A percentile compares a stretch with the other conserved stretches of the same genome.
Evolutionary conservation across 2,888 invertebrate species (phyloP).

Genomic region (Callyntrura guangdongensis): DNA sequence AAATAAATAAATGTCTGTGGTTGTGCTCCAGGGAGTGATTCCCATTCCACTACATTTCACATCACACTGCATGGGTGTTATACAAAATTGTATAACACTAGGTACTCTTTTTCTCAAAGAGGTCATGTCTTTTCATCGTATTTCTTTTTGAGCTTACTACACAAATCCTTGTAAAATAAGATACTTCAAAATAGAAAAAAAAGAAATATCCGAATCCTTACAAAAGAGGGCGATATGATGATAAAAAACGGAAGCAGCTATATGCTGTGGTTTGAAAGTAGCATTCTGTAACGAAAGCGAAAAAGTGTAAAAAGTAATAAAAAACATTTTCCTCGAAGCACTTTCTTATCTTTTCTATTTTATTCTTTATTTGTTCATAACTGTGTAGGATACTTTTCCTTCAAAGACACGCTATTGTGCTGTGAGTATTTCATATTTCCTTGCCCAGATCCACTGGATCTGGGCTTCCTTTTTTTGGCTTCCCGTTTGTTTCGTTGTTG

Average conservation of each 20-base stretch:
- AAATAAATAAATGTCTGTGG: no score
- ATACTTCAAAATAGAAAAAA: neutral
- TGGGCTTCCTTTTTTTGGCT: neutral
- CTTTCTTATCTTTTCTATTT: neutral
- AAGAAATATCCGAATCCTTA: neutral
- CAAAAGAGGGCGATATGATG: neutral
- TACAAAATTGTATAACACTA: neutral
- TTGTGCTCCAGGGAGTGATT: neutral
- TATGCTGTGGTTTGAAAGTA: no score
- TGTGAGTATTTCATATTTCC: no score
- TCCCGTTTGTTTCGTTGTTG: neutral
- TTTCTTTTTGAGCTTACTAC: no score
- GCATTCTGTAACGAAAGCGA: no score
- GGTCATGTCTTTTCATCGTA: no score
- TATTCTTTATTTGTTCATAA: neutral
- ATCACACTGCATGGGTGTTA: neutral
- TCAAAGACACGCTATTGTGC: no score
- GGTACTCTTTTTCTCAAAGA: neutral
- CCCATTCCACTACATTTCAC: conserved; percentile 19
- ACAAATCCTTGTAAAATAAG: conserved; percentile 17
- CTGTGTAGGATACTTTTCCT: no score
- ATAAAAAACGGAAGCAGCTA: no score
- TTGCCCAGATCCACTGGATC: no score
- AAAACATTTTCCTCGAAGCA: neutral
- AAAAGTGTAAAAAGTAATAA: neutral